These are phyloP conservation scores for Pseudorhombus dupliciocellatus DNA, from an alignment of 2,113 vertebrate species.

Conservation along the genomic window DNA sequence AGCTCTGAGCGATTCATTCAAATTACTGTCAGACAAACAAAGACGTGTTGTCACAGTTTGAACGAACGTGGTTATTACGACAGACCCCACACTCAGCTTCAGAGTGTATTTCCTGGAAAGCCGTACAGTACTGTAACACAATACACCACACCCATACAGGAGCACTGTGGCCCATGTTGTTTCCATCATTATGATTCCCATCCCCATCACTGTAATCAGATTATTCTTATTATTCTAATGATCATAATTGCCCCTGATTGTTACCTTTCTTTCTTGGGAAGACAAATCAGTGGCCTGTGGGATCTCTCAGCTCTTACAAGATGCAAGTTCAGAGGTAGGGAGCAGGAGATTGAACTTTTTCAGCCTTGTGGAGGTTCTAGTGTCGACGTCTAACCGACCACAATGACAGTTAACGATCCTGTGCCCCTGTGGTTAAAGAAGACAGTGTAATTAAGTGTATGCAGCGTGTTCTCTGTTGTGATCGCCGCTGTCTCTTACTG, in stretches of 20 bases:
- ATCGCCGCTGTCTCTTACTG: neutral
- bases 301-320: neutral
- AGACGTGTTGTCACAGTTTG: neutral
- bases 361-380: neutral
- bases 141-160: neutral
- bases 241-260: slow-evolving; percentile 63
- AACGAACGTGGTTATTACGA: slow-evolving; percentile 13
- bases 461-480: neutral
- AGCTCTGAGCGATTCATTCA: slow-evolving; percentile 19
- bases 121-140: neutral
- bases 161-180: slow-evolving; percentile 13
- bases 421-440: slow-evolving; percentile 18
- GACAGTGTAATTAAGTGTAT: slow-evolving; percentile 20
- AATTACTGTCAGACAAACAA: slow-evolving; percentile 15
- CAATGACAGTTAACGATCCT: neutral
- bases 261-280: slow-evolving; percentile 54
- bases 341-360: slow-evolving; percentile 2
- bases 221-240: slow-evolving; percentile 66
- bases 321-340: neutral
- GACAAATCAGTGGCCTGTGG: slow-evolving; percentile 34
- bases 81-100: neutral
- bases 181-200: slow-evolving; percentile 51
- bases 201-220: slow-evolving; percentile 55
- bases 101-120: slow-evolving; percentile 22
- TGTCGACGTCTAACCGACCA: slow-evolving; percentile 13